These are phyloP conservation scores for Mylabris sibirica DNA, from an alignment of 2,888 invertebrate species.

Conservation along the genomic window DNA sequence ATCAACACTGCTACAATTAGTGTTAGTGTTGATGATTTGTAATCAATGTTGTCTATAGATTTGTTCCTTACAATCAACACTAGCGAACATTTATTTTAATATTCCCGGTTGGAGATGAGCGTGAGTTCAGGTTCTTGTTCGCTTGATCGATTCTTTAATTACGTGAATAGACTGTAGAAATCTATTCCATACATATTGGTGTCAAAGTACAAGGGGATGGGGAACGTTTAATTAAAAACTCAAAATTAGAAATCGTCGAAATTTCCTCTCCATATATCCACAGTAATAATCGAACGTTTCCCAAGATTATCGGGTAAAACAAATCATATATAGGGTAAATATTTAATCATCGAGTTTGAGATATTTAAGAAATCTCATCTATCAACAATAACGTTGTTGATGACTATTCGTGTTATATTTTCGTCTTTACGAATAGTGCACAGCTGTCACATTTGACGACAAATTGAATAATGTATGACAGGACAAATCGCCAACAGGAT, in stretches of 20 bases:
- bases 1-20: constrained; percentile 11
- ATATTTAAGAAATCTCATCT: background rate
- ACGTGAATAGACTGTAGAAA: constrained; percentile 45
- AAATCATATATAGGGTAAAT: background rate
- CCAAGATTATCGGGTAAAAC: background rate
- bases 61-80: constrained; percentile 12
- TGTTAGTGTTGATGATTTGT: constrained; percentile 23
- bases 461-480: constrained; percentile 11
- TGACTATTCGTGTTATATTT: too few relatives aligned
- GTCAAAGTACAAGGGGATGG: background rate
- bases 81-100: constrained; percentile 18
- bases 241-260: constrained; percentile 15
- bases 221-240: constrained; percentile 33
- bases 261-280: background rate
- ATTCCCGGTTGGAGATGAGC: constrained; percentile 35
- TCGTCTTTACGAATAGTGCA: too few relatives aligned
- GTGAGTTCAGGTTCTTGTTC: constrained; percentile 41
- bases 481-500: background rate
- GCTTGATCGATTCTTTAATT: constrained; percentile 48
- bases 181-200: constrained; percentile 35
- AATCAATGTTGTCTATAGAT: constrained; percentile 20
- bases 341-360: background rate
- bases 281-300: background rate
- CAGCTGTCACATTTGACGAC: background rate
- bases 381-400: too few relatives aligned